Conservation (phyloP, 2,888 invertebrate genomes). For the Pterobdella sp. region DNA sequence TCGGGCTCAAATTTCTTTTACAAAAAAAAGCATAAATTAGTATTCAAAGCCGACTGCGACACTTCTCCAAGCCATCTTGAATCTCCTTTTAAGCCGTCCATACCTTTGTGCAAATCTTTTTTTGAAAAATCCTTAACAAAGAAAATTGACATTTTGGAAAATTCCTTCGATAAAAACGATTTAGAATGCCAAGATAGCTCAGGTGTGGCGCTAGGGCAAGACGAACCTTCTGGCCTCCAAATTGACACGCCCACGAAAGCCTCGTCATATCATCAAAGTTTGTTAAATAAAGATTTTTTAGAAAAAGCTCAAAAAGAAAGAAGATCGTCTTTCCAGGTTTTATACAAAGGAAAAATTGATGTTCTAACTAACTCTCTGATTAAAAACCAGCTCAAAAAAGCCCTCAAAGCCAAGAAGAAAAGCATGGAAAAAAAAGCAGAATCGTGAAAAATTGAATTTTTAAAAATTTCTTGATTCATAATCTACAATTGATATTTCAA, state of each 20-base stretch:
- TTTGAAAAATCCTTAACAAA: neutral
- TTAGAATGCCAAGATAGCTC: too few species aligned
- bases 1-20: neutral
- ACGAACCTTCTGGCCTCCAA: neutral
- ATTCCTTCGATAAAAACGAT: neutral
- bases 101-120: neutral
- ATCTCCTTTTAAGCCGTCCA: neutral
- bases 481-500: too few species aligned
- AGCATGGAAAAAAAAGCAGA: neutral
- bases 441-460: neutral
- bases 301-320: neutral
- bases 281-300: neutral
- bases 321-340: conserved; percentile 19
- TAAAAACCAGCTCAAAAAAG: conserved; percentile 16
- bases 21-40: neutral
- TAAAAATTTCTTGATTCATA: too few species aligned
- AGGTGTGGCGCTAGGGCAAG: too few species aligned
- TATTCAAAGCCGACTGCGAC: neutral
- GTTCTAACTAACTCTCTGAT: conserved; percentile 19
- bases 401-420: conserved; percentile 6
- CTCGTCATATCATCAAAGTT: neutral
- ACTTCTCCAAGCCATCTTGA: neutral
- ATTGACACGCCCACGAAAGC: neutral
- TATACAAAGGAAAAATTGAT: conserved; percentile 25
- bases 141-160: neutral